phyloP scores from a whole-genome alignment of 2,797 vertebrate genomes.

The Gymnocypris eckloni region DNA sequence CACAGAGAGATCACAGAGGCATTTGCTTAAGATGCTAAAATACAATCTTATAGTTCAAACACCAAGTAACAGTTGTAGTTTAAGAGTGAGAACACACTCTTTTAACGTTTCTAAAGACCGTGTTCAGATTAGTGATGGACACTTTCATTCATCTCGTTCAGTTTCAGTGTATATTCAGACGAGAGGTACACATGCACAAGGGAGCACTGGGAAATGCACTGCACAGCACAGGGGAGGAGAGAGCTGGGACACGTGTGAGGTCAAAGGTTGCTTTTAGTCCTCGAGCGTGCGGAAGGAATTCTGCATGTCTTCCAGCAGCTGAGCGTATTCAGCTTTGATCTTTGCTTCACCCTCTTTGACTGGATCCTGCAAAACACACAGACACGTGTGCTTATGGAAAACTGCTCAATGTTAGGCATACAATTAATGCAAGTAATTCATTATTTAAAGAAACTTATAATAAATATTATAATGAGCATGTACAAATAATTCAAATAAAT shows the following conservation, averaged over 20 bases:
- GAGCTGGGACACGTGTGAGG: conserved; percentile 10
- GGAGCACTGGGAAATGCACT: conserved; percentile 46
- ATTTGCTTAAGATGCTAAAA: conserved; percentile 37
- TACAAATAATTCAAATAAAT: background rate
- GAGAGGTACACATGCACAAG: conserved; percentile 41
- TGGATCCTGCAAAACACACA: conserved; percentile 83
- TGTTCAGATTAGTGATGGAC: conserved; percentile 10
- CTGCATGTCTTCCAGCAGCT: conserved; percentile 97
- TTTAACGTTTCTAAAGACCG: background rate
- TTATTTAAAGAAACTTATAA: background rate
- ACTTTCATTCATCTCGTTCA: background rate
- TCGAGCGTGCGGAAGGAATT: conserved; percentile 94
- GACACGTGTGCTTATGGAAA: conserved; percentile 2
- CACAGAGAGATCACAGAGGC: conserved; percentile 30
- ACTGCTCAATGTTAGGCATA: conserved; percentile 75
- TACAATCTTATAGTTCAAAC: conserved; percentile 32
- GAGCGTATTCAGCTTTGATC: conserved; percentile 90
- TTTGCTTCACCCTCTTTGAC: conserved; percentile 93
- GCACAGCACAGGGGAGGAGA: conserved; percentile 37
- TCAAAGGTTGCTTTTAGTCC: conserved; percentile 66
- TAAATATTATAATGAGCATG: background rate
- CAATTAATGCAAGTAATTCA: background rate
- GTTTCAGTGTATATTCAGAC: conserved; percentile 24
- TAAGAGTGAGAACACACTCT: conserved; percentile 5
- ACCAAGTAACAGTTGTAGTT: conserved; percentile 14